phyloP scores from a whole-genome alignment of 2,797 vertebrate species.

The Novumbra hubbsi region DNA sequence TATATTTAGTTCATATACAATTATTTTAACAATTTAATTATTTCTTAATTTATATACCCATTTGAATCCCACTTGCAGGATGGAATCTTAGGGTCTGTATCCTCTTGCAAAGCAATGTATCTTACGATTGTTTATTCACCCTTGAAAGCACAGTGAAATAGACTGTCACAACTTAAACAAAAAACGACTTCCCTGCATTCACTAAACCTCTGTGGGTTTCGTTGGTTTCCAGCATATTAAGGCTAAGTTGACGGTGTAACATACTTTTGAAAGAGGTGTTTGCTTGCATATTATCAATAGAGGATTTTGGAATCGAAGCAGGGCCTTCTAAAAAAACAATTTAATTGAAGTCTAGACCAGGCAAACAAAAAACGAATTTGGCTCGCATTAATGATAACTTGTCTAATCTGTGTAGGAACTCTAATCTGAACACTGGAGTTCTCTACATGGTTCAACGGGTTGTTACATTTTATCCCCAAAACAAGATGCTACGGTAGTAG shows the following conservation, averaged over 20 bases:
- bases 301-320: not conserved
- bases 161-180: not conserved
- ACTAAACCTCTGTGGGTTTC: not conserved
- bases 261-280: not conserved
- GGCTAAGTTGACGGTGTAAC: too few relatives aligned
- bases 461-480: constrained; percentile 27
- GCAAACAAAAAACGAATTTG: not conserved
- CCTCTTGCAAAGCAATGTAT: too few relatives aligned
- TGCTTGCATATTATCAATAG: constrained; percentile 13
- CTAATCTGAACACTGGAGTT: constrained; percentile 37
- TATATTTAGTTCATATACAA: too few relatives aligned
- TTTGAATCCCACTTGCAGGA: too few relatives aligned
- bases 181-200: not conserved
- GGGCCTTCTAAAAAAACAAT: not conserved
- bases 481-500: not conserved
- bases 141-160: not conserved
- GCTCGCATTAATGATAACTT: not conserved
- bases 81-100: too few relatives aligned
- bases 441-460: constrained; percentile 20
- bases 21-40: too few relatives aligned
- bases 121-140: not conserved
- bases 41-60: too few relatives aligned
- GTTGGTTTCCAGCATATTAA: not conserved
- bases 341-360: not conserved
- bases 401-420: constrained; percentile 7